Percentiles rank a stretch among this genome's conserved stretches.
phyloP scores from a whole-genome alignment of 1,140 invertebrate species.

The Trachelipus rathkii region DNA sequence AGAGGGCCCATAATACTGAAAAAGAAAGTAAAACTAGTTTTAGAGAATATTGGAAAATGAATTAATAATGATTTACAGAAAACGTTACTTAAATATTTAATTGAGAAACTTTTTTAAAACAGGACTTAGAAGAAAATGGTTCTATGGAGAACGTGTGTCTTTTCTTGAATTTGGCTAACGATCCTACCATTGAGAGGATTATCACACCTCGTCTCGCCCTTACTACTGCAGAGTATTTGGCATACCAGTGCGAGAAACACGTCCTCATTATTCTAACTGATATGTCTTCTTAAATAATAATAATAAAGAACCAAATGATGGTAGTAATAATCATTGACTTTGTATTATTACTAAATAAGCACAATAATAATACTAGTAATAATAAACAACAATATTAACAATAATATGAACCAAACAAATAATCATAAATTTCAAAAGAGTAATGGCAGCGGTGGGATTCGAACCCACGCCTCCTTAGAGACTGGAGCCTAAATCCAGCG shows the following conservation, averaged over 20 bases:
- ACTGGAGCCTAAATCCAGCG: slow-evolving; percentile 45
- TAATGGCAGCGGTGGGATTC: slow-evolving; percentile 46
- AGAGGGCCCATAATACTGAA: too few relatives aligned
- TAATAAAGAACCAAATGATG: too few relatives aligned
- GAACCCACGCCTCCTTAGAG: slow-evolving; percentile 46
- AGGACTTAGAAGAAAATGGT: slow-evolving; percentile 90
- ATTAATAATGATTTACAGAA: too few relatives aligned
- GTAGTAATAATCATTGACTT: too few relatives aligned
- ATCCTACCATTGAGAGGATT: slow-evolving; percentile 97
- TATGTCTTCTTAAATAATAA: slow-evolving; percentile 99
- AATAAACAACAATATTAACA: too few relatives aligned
- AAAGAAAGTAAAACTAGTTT: too few relatives aligned
- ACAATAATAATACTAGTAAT: too few relatives aligned
- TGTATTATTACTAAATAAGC: too few relatives aligned
- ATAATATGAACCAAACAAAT: too few relatives aligned
- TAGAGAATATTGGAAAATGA: too few relatives aligned
- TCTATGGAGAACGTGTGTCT: slow-evolving; percentile 99
- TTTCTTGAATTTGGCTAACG: slow-evolving; percentile 96
- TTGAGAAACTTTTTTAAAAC: slow-evolving; percentile 12
- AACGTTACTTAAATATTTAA: too few relatives aligned
- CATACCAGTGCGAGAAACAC: slow-evolving; percentile 97
- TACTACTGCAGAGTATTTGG: slow-evolving; percentile 94
- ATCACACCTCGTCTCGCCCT: slow-evolving; percentile 96
- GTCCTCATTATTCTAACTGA: slow-evolving; percentile 96
- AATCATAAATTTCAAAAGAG: too few relatives aligned